Evolutionary conservation across 2,888 invertebrate genomes (phyloP).

Genomic region (Athetis lepigone): DNA sequence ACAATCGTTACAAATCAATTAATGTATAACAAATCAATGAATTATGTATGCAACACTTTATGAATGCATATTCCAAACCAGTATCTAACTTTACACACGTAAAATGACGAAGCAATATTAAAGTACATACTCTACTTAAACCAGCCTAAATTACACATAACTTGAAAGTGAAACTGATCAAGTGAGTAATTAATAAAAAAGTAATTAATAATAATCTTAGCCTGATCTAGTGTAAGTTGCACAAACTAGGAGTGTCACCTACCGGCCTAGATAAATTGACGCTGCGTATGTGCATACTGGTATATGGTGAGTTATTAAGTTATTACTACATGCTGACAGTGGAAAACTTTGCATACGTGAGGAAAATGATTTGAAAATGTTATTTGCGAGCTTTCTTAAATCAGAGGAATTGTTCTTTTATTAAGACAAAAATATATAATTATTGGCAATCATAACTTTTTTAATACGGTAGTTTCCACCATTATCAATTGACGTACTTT

Average conservation of each 20-base stretch:
- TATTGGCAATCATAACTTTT: too few relatives aligned
- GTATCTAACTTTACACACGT: background rate
- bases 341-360: slow-evolving; percentile 27
- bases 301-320: slow-evolving; percentile 18
- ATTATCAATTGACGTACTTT: too few relatives aligned
- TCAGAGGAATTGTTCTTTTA: too few relatives aligned
- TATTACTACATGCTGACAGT: slow-evolving; percentile 34
- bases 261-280: slow-evolving; percentile 43
- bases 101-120: slow-evolving; percentile 4
- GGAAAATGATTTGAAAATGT: too few relatives aligned
- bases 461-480: too few relatives aligned
- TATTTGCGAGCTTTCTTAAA: too few relatives aligned
- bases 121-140: background rate
- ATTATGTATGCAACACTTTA: background rate
- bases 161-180: slow-evolving; percentile 5
- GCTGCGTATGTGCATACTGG: slow-evolving; percentile 4
- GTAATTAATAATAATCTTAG: slow-evolving; percentile 37
- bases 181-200: slow-evolving; percentile 1
- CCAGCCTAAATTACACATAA: too few relatives aligned
- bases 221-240: slow-evolving; percentile 27
- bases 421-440: too few relatives aligned
- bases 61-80: background rate
- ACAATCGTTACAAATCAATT: too few relatives aligned
- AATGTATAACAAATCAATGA: background rate
- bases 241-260: slow-evolving; percentile 38